phyloP scores from a whole-genome alignment of 2,888 invertebrate genomes.

The Acanthopleura granulata region DNA sequence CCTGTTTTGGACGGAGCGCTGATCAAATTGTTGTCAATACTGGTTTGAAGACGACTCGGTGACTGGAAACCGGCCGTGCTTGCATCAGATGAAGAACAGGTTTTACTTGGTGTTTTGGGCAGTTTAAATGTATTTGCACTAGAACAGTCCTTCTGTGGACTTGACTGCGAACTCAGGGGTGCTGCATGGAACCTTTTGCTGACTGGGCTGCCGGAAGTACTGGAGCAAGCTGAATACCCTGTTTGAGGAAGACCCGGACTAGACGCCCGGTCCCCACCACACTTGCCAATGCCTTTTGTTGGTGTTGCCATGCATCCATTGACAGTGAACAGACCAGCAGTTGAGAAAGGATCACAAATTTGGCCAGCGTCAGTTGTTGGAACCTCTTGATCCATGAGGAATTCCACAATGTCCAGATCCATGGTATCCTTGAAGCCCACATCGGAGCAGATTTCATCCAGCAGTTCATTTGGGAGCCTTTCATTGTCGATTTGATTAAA shows the following conservation, averaged over 20 bases:
- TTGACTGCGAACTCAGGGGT: not conserved
- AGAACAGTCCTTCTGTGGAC: slow-evolving; percentile 14
- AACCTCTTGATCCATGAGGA: slow-evolving; percentile 45
- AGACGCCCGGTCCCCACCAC: not conserved
- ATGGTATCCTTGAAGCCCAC: slow-evolving; percentile 68
- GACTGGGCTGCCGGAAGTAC: slow-evolving; percentile 58
- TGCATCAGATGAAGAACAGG: not conserved
- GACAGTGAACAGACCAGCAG: not conserved
- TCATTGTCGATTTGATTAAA: slow-evolving; percentile 53
- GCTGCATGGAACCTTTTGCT: slow-evolving; percentile 51
- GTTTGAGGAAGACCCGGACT: not conserved
- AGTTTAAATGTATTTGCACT: not conserved
- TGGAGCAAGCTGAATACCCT: slow-evolving; percentile 31
- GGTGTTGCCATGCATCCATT: not conserved
- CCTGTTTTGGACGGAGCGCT: not conserved
- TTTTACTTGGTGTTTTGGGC: slow-evolving; percentile 14
- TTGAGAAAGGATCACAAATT: not conserved
- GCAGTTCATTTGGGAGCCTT: slow-evolving; percentile 60
- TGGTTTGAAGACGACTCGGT: not conserved
- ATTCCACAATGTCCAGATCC: slow-evolving; percentile 67
- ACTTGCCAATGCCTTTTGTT: not conserved
- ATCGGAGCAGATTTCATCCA: slow-evolving; percentile 68
- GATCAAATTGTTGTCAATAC: not conserved
- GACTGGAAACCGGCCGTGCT: not conserved
- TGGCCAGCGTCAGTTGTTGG: slow-evolving; percentile 15